Conservation (phyloP, 2,113 vertebrate species). For the Pavo muticus region DNA sequence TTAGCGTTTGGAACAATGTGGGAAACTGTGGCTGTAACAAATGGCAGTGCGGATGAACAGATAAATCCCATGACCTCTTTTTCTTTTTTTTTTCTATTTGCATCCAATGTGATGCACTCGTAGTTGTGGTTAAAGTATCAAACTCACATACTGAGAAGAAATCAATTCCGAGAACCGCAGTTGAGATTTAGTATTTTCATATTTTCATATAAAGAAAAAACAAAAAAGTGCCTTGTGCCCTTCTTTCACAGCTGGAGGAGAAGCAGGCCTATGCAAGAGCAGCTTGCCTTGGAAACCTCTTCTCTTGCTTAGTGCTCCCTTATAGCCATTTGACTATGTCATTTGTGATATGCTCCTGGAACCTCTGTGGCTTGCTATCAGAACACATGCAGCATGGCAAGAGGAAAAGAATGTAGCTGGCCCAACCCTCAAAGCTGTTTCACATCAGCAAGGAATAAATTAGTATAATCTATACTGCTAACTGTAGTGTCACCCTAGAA, state of each 20-base stretch:
- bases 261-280: rapidly evolving
- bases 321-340: background rate
- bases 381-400: background rate
- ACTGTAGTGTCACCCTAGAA: background rate
- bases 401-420: background rate
- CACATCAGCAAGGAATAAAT: background rate
- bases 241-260: background rate
- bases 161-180: background rate
- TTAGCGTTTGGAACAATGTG: background rate
- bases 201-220: background rate
- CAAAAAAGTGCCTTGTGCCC: background rate
- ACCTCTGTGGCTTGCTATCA: background rate
- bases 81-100: background rate
- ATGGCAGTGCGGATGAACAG: background rate
- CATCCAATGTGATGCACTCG: rapidly evolving
- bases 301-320: background rate
- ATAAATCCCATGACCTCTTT: background rate
- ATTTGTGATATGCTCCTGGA: background rate
- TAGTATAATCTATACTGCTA: background rate
- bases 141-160: background rate
- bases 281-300: background rate
- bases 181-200: background rate
- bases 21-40: background rate
- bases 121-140: background rate
- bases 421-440: background rate